These are phyloP conservation scores for Falco columbarius DNA, from an alignment of 2,797 vertebrate genomes.

Conservation along the genomic window DNA sequence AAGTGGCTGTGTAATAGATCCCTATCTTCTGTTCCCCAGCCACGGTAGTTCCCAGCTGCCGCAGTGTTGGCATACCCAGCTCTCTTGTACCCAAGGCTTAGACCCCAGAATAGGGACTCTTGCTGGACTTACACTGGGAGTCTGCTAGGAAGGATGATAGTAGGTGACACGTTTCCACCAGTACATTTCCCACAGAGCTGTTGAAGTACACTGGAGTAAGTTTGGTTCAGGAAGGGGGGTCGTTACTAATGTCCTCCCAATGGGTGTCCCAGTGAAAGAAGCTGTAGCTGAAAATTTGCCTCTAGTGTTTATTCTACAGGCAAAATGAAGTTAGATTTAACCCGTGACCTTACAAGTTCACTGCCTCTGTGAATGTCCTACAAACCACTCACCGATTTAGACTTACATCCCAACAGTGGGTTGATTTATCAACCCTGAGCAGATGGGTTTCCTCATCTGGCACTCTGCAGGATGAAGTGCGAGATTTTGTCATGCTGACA, in stretches of 20 bases:
- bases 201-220: neutral
- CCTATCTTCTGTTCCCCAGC: neutral
- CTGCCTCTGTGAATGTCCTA: neutral
- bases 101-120: neutral
- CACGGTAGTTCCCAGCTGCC: neutral
- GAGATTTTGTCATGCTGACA: neutral
- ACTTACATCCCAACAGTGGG: neutral
- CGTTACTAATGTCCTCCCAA: neutral
- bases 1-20: conserved; percentile 5
- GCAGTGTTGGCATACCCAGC: neutral
- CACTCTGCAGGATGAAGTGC: neutral
- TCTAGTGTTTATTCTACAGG: neutral
- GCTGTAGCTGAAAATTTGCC: neutral
- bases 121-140: neutral
- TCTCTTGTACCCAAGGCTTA: neutral
- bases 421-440: neutral
- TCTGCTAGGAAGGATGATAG: neutral
- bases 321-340: neutral
- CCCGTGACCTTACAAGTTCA: neutral
- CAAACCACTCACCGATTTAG: neutral
- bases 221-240: neutral
- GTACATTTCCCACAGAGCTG: neutral
- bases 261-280: neutral
- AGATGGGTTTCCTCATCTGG: neutral
- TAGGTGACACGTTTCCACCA: neutral